Conservation (phyloP, 2,113 vertebrate species). For the Girardinichthys multiradiatus region DNA sequence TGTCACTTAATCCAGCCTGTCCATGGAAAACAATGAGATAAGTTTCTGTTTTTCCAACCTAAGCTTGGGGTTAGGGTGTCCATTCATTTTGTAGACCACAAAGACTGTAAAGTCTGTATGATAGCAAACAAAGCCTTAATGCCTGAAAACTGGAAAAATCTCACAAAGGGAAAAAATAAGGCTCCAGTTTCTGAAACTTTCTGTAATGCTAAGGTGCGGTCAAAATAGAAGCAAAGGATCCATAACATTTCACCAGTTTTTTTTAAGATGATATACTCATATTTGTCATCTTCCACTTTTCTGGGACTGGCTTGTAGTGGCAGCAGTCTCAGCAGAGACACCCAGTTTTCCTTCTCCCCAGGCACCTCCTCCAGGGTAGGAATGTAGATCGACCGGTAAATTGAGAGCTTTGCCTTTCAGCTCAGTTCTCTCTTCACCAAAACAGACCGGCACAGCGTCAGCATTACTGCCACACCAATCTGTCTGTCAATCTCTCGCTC, state of each 20-base stretch:
- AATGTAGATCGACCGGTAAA: no score
- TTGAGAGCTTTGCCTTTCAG: no score
- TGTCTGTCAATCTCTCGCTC: no score
- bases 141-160: neutral
- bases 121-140: constrained; percentile 3
- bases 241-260: neutral
- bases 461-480: no score
- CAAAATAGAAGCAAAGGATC: neutral
- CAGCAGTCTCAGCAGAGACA: no score
- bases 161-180: neutral
- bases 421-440: no score
- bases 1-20: constrained; percentile 37
- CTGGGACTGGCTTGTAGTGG: no score
- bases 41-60: constrained; percentile 16
- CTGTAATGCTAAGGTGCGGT: neutral
- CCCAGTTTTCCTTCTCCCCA: no score
- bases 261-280: neutral
- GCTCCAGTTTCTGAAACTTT: neutral
- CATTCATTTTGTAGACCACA: neutral
- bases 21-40: neutral
- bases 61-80: constrained; percentile 21
- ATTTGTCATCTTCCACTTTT: no score
- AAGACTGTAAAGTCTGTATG: constrained; percentile 1
- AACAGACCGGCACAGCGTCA: no score
- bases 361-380: no score